These are phyloP conservation scores for Sebastes nivosus DNA, from an alignment of 2,797 vertebrate species.

Conservation along the genomic window DNA sequence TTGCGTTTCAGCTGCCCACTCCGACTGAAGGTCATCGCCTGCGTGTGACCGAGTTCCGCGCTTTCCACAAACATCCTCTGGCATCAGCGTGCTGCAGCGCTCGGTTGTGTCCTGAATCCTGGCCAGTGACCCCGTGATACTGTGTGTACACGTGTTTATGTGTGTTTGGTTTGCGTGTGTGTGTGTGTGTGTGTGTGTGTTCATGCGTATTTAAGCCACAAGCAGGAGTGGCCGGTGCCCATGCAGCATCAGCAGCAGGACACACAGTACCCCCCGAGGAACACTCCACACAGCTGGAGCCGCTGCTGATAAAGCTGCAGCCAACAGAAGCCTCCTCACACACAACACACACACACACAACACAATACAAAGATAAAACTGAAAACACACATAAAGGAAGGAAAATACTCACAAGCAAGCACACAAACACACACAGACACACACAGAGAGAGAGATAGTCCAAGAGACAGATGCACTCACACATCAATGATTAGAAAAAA, in stretches of 20 bases:
- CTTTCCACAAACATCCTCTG: constrained; percentile 43
- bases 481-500: constrained; percentile 31
- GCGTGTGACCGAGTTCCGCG: not conserved
- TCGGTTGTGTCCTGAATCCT: constrained; percentile 31
- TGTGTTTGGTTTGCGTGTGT: not conserved
- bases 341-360: constrained; percentile 25
- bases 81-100: constrained; percentile 1
- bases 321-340: constrained; percentile 50
- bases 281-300: constrained; percentile 58
- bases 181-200: not conserved
- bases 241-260: constrained; percentile 33
- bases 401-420: not conserved
- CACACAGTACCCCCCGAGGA: constrained; percentile 47
- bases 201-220: constrained; percentile 35
- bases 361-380: constrained; percentile 21
- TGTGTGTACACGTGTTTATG: not conserved
- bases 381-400: constrained; percentile 18
- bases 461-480: constrained; percentile 24
- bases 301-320: constrained; percentile 68
- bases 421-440: not conserved
- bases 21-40: constrained; percentile 37
- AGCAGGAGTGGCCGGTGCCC: constrained; percentile 26
- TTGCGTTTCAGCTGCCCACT: not conserved
- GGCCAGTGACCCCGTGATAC: constrained; percentile 35
- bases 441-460: not conserved